A percentile compares a stretch with the other conserved stretches of the same genome.
Evolutionary conservation across 2,797 vertebrate genomes (phyloP).

Genomic region (Phrynocephalus guinanensis): DNA sequence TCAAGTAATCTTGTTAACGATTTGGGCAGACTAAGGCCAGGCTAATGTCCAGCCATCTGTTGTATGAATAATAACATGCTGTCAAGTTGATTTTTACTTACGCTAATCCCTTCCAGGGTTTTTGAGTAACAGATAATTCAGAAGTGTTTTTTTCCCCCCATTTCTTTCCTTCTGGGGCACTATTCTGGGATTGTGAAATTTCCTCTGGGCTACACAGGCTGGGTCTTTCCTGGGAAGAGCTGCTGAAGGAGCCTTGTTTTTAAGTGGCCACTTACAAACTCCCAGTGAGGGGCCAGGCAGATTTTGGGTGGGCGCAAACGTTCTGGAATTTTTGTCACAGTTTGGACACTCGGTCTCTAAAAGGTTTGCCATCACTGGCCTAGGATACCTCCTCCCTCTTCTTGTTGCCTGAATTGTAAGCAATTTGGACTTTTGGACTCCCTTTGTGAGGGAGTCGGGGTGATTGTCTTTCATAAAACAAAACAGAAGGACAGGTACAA

Average conservation of each 20-base stretch:
- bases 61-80: neutral
- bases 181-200: neutral
- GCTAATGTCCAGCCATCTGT: neutral
- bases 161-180: neutral
- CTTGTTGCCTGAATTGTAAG: neutral
- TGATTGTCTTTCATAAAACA: neutral
- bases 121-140: neutral
- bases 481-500: neutral
- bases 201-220: neutral
- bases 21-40: neutral
- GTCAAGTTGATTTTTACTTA: no score
- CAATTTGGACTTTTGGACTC: neutral
- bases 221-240: neutral
- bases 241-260: no score
- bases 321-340: no score
- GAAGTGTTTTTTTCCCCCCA: neutral
- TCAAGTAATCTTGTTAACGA: neutral
- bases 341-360: no score
- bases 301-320: no score
- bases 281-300: neutral
- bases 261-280: no score
- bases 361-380: no score
- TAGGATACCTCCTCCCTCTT: neutral
- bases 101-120: neutral
- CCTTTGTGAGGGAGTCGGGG: neutral